A percentile compares a stretch with the other conserved stretches of the same genome.
Conservation (phyloP, 2,797 vertebrate species). For the Coracias cyanogaster region DNA sequence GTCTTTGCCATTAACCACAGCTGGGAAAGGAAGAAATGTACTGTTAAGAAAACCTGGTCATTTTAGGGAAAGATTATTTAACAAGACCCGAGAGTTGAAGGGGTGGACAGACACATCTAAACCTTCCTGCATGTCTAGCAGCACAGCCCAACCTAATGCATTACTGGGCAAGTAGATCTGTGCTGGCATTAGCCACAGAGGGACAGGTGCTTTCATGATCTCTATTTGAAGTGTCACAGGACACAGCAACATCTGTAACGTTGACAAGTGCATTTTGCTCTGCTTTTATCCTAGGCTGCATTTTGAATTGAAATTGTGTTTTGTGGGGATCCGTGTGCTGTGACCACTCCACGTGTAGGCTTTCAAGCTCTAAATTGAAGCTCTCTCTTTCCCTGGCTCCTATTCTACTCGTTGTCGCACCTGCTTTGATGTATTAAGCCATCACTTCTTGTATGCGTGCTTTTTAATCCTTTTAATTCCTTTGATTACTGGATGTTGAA, state of each 20-base stretch:
- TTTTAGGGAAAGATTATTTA: background rate
- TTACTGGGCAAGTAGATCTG: background rate
- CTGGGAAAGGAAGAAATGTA: background rate
- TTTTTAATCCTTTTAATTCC: constrained; percentile 71
- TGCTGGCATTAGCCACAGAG: background rate
- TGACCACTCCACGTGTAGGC: background rate
- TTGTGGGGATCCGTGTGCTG: accelerated
- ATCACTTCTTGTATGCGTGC: constrained; percentile 6
- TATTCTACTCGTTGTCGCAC: constrained; percentile 1
- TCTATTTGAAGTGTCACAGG: background rate
- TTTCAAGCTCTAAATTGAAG: background rate
- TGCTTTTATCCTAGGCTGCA: background rate
- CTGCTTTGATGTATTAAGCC: constrained; percentile 61
- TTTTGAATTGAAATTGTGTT: background rate
- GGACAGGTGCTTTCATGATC: background rate
- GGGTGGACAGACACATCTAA: background rate
- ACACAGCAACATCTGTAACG: background rate
- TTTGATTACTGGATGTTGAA: constrained; percentile 56
- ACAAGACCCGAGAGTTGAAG: background rate
- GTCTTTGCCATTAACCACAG: background rate
- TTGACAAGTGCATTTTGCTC: background rate
- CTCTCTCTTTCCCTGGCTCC: background rate
- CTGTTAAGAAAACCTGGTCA: background rate
- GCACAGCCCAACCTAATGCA: background rate
- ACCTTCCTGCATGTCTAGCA: accelerated